These are phyloP conservation scores for Abrostola triplasia DNA, from an alignment of 2,888 invertebrate species.

Conservation along the genomic window DNA sequence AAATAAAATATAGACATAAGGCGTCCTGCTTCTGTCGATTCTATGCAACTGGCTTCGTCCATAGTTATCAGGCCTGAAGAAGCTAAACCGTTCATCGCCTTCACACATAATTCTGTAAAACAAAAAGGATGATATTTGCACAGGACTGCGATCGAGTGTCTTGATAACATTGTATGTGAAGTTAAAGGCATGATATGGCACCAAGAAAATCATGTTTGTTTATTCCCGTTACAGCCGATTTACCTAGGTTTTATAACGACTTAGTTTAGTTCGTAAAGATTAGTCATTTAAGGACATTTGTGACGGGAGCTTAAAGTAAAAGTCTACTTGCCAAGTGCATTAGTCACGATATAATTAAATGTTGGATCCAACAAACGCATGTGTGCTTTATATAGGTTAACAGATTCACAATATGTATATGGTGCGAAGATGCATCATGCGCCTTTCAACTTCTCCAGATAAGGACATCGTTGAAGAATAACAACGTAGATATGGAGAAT, in stretches of 20 bases:
- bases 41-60: slow-evolving; percentile 87
- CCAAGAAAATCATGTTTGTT: slow-evolving; percentile 16
- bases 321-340: slow-evolving; percentile 10
- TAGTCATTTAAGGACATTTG: slow-evolving; percentile 7
- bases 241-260: slow-evolving; percentile 1
- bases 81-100: slow-evolving; percentile 91
- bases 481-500: slow-evolving; percentile 36
- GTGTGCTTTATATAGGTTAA: slow-evolving; percentile 31
- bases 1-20: slow-evolving; percentile 92
- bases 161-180: slow-evolving; percentile 37
- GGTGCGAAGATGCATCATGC: slow-evolving; percentile 43
- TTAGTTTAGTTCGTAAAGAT: not conserved
- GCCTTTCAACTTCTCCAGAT: slow-evolving; percentile 45
- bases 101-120: slow-evolving; percentile 91
- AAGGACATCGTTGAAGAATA: slow-evolving; percentile 44
- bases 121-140: slow-evolving; percentile 31
- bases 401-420: slow-evolving; percentile 27
- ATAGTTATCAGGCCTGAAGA: slow-evolving; percentile 89
- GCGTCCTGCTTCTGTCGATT: slow-evolving; percentile 89
- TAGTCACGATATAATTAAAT: slow-evolving; percentile 36
- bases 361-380: slow-evolving; percentile 17
- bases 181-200: slow-evolving; percentile 22
- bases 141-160: slow-evolving; percentile 26
- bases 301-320: slow-evolving; percentile 9
- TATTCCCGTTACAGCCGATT: slow-evolving; percentile 11